Conservation (phyloP, 2,797 vertebrate genomes). For the Clarias laeviceps region DNA sequence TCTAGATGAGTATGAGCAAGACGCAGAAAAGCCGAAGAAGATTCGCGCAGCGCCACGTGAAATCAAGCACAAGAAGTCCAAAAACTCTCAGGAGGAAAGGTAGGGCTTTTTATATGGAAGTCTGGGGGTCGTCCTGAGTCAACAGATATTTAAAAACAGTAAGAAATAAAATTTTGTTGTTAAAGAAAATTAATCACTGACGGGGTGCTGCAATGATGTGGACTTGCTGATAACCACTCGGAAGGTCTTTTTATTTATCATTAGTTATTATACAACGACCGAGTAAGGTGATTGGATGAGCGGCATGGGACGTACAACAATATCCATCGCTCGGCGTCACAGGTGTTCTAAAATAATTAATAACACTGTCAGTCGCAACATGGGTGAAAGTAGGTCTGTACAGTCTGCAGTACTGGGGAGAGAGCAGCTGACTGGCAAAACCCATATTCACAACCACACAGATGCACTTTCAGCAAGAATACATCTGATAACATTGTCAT, state of each 20-base stretch:
- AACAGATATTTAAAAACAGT: neutral
- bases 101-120: slow-evolving; percentile 57
- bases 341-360: no score
- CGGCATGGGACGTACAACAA: no score
- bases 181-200: neutral
- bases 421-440: no score
- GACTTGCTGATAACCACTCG: neutral
- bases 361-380: no score
- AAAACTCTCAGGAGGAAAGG: slow-evolving; percentile 98
- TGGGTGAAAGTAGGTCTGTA: no score
- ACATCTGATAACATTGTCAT: no score
- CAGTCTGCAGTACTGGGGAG: no score
- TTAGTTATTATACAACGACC: no score
- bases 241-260: neutral
- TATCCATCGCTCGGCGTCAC: no score
- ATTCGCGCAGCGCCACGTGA: slow-evolving; percentile 90
- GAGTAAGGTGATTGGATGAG: no score
- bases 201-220: neutral
- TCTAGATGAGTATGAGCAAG: slow-evolving; percentile 87
- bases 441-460: no score
- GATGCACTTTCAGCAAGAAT: no score
- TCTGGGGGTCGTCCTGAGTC: neutral
- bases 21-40: slow-evolving; percentile 91
- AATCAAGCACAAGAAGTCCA: slow-evolving; percentile 91
- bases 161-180: neutral